These are phyloP conservation scores for Macaria liturata DNA, from an alignment of 2,888 invertebrate genomes.

Conservation along the genomic window DNA sequence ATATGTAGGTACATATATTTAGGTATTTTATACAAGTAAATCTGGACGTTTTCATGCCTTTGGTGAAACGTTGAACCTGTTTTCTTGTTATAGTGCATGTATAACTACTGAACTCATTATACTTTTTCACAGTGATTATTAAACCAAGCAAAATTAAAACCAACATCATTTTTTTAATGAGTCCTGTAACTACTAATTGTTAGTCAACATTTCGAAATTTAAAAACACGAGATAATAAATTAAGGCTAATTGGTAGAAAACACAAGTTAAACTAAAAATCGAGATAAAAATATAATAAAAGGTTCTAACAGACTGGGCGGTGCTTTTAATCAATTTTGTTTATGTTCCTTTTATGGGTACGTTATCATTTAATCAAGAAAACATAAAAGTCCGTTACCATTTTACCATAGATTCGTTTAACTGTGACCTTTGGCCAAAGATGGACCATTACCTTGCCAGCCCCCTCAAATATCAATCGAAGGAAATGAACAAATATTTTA, in stretches of 20 bases:
- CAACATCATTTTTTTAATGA: too few relatives aligned
- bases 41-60: too few relatives aligned
- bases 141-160: too few relatives aligned
- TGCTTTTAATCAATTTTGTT: conserved; percentile 25
- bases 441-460: conserved; percentile 27
- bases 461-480: conserved; percentile 40
- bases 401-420: conserved; percentile 30
- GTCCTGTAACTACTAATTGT: too few relatives aligned
- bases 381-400: conserved; percentile 31
- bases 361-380: conserved; percentile 28
- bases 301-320: conserved; percentile 19
- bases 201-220: too few relatives aligned
- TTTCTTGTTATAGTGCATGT: too few relatives aligned
- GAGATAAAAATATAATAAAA: conserved; percentile 18
- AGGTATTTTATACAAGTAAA: too few relatives aligned
- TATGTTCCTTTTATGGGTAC: conserved; percentile 24
- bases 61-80: too few relatives aligned
- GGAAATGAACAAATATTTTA: too few relatives aligned
- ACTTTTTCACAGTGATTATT: too few relatives aligned
- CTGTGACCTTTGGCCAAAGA: conserved; percentile 32
- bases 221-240: conserved; percentile 11
- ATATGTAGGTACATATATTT: too few relatives aligned
- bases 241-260: conserved; percentile 17
- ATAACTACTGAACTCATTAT: too few relatives aligned
- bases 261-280: conserved; percentile 8